These are phyloP conservation scores for Metacarcinus magister DNA, from an alignment of 2,888 invertebrate species.

Conservation along the genomic window DNA sequence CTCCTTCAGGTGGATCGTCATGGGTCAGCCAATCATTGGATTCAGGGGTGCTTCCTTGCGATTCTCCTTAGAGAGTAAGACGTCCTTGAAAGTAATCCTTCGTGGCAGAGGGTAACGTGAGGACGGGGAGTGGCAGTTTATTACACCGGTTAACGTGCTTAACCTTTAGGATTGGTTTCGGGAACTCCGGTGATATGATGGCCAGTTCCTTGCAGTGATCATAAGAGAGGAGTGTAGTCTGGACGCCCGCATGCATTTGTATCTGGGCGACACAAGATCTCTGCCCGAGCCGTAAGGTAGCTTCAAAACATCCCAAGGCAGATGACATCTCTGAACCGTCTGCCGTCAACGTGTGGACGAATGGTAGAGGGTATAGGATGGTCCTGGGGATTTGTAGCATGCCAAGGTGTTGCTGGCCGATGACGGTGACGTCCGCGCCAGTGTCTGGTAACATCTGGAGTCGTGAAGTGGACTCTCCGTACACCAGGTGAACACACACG, in stretches of 20 bases:
- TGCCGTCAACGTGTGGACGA: background rate
- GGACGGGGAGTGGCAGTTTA: background rate
- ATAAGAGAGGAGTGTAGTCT: conserved; percentile 30
- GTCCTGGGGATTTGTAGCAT: conserved; percentile 32
- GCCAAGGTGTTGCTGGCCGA: conserved; percentile 45
- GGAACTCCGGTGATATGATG: conserved; percentile 45
- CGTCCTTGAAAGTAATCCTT: conserved; percentile 9
- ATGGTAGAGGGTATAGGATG: background rate
- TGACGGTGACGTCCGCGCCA: conserved; percentile 59
- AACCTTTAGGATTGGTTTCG: conserved; percentile 63
- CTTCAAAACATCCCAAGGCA: conserved; percentile 63
- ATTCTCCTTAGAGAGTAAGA: background rate
- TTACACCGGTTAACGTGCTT: conserved; percentile 38
- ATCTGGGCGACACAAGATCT: conserved; percentile 32
- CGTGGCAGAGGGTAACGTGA: background rate
- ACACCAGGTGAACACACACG: background rate
- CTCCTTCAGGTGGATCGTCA: conserved; percentile 60
- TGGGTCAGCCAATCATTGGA: conserved; percentile 43
- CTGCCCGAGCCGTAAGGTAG: conserved; percentile 20
- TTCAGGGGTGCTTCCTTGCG: background rate
- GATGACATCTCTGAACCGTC: conserved; percentile 60
- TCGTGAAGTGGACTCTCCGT: background rate
- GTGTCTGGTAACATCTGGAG: conserved; percentile 67
- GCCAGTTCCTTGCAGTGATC: too few relatives aligned
- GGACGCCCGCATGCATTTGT: conserved; percentile 38